phyloP scores from a whole-genome alignment of 2,797 vertebrate genomes.

The Garrulus glandarius region DNA sequence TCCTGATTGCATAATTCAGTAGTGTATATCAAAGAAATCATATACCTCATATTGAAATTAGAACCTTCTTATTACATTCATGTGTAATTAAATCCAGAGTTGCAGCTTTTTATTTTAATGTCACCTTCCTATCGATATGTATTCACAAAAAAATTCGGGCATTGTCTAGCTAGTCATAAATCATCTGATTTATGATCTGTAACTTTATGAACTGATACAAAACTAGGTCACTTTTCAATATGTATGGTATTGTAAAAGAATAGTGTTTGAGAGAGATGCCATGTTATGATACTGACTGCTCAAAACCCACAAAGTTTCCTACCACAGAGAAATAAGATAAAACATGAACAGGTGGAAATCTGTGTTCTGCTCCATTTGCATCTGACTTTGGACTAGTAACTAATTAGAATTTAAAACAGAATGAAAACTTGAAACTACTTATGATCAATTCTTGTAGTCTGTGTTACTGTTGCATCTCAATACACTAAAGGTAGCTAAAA shows the following conservation, averaged over 20 bases:
- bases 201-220: not conserved
- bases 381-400: not conserved
- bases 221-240: not conserved
- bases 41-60: not conserved
- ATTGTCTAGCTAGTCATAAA: not conserved
- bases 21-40: not conserved
- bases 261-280: not conserved
- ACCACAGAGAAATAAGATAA: not conserved
- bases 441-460: not conserved
- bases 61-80: not conserved
- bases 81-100: not conserved
- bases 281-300: not conserved
- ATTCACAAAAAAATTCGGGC: not conserved
- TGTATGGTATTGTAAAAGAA: not conserved
- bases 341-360: not conserved
- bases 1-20: not conserved
- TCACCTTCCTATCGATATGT: rapidly evolving
- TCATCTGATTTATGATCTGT: not conserved
- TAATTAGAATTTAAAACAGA: not conserved
- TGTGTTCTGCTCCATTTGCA: not conserved
- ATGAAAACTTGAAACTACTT: not conserved
- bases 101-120: not conserved
- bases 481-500: not conserved
- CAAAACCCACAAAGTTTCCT: not conserved
- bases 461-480: not conserved